Percentiles rank a stretch among this genome's conserved stretches.
Conservation (phyloP, 2,113 vertebrate species). For the Oreocharis arfaki region DNA sequence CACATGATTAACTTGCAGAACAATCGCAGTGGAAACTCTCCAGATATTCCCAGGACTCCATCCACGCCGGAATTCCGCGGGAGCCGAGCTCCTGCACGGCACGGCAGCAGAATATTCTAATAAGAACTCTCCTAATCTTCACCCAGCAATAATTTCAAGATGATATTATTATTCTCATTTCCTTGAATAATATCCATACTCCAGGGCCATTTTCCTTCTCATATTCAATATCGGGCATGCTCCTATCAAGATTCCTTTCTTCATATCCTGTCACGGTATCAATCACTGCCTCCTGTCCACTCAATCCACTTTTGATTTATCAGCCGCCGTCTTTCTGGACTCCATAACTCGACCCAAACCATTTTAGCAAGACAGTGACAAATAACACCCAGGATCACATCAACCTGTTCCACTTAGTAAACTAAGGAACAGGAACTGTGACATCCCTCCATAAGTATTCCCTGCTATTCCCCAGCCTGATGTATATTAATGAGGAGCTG, state of each 20-base stretch:
- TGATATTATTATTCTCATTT: conserved; percentile 92
- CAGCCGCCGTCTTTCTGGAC: conserved; percentile 85
- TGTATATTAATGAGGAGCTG: conserved; percentile 89
- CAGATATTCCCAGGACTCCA: conserved; percentile 10
- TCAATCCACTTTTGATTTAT: conserved; percentile 99
- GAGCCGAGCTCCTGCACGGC: conserved; percentile 26
- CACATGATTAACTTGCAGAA: background rate
- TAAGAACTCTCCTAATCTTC: conserved; percentile 88
- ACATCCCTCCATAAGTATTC: conserved; percentile 83
- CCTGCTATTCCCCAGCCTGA: conserved; percentile 83
- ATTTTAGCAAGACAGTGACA: conserved; percentile 94
- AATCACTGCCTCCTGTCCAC: conserved; percentile 99
- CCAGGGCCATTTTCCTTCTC: conserved; percentile 82
- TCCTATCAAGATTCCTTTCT: conserved; percentile 80
- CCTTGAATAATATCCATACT: conserved; percentile 94
- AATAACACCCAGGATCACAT: conserved; percentile 84
- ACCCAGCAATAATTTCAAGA: conserved; percentile 86
- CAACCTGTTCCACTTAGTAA: conserved; percentile 91
- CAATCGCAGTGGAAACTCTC: background rate
- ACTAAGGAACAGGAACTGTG: conserved; percentile 83
- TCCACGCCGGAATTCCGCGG: conserved; percentile 17
- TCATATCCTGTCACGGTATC: conserved; percentile 98
- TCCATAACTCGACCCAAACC: conserved; percentile 94
- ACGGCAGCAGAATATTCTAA: conserved; percentile 79
- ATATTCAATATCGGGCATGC: conserved; percentile 84